Percentiles rank a stretch among this genome's conserved stretches.
Conservation (phyloP, 2,888 invertebrate genomes). For the Oscheius sp. region DNA sequence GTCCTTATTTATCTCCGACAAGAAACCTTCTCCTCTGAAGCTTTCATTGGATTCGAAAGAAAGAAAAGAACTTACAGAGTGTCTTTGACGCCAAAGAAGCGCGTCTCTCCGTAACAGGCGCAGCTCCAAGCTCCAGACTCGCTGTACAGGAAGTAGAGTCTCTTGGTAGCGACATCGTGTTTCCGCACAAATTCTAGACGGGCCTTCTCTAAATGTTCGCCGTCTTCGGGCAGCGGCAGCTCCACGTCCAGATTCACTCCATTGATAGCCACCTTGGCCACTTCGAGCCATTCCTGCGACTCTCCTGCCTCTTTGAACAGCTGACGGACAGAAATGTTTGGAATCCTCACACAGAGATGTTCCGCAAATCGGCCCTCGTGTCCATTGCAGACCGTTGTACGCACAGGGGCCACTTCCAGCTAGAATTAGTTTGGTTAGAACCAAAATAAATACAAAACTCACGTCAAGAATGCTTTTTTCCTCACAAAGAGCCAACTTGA, state of each 20-base stretch:
- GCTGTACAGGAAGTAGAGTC: slow-evolving; percentile 90
- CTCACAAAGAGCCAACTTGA: slow-evolving; percentile 91
- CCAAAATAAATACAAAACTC: background rate
- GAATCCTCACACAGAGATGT: slow-evolving; percentile 57
- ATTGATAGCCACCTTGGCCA: slow-evolving; percentile 42
- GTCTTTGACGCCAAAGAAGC: slow-evolving; percentile 91
- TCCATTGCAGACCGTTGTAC: slow-evolving; percentile 66
- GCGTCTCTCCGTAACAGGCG: slow-evolving; percentile 94
- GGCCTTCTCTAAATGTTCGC: slow-evolving; percentile 39
- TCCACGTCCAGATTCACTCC: slow-evolving; percentile 48
- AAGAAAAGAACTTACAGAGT: slow-evolving; percentile 41
- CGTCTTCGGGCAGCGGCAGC: slow-evolving; percentile 39
- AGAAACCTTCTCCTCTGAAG: slow-evolving; percentile 51
- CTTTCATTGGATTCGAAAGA: slow-evolving; percentile 37
- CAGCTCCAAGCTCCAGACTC: slow-evolving; percentile 80
- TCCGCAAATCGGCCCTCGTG: slow-evolving; percentile 62
- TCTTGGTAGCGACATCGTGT: slow-evolving; percentile 84
- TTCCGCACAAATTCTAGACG: slow-evolving; percentile 74
- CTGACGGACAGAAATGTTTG: slow-evolving; percentile 50
- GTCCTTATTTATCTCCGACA: slow-evolving; percentile 35
- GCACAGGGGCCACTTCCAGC: slow-evolving; percentile 50
- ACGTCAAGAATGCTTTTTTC: slow-evolving; percentile 64
- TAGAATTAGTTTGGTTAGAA: slow-evolving; percentile 31
- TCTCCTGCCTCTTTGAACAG: slow-evolving; percentile 36
- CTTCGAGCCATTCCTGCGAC: slow-evolving; percentile 44